phyloP scores from a whole-genome alignment of 2,888 invertebrate genomes.

The Coelinius sp. region DNA sequence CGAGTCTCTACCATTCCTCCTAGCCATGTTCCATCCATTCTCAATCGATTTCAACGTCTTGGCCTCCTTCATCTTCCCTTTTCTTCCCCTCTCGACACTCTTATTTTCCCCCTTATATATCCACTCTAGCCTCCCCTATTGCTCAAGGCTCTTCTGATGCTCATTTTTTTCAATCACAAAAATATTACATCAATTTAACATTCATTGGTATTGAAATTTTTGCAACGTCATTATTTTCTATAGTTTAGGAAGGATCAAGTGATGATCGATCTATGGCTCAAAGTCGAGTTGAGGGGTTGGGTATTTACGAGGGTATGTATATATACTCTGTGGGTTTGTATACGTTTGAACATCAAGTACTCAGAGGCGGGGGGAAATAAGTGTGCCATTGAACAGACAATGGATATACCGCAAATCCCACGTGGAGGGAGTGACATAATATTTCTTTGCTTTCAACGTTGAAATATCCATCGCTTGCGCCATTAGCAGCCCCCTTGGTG shows the following conservation, averaged over 20 bases:
- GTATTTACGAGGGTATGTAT: conserved; percentile 42
- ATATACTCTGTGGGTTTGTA: conserved; percentile 42
- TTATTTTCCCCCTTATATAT: conserved; percentile 22
- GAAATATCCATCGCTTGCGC: conserved; percentile 24
- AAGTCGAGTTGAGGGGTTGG: background rate
- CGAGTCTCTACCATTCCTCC: conserved; percentile 12
- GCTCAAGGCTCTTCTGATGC: too few species aligned
- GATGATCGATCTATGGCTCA: too few species aligned
- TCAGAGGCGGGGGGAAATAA: background rate
- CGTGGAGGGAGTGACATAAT: conserved; percentile 21
- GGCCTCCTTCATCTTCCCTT: conserved; percentile 10
- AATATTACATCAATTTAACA: too few species aligned
- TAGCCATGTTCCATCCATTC: conserved; percentile 11
- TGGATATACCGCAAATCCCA: conserved; percentile 50
- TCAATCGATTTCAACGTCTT: conserved; percentile 3
- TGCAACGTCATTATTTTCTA: too few species aligned
- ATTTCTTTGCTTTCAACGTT: conserved; percentile 13
- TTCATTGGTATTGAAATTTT: too few species aligned
- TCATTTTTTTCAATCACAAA: too few species aligned
- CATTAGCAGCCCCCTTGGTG: conserved; percentile 31
- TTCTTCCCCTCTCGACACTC: background rate
- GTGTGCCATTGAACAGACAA: conserved; percentile 43
- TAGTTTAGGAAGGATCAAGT: too few species aligned
- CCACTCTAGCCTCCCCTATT: too few species aligned
- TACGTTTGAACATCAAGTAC: conserved; percentile 30